Base-by-base conservation (phyloP, 2,113 vertebrate species). In the Chrysochloris asiatica region DNA sequence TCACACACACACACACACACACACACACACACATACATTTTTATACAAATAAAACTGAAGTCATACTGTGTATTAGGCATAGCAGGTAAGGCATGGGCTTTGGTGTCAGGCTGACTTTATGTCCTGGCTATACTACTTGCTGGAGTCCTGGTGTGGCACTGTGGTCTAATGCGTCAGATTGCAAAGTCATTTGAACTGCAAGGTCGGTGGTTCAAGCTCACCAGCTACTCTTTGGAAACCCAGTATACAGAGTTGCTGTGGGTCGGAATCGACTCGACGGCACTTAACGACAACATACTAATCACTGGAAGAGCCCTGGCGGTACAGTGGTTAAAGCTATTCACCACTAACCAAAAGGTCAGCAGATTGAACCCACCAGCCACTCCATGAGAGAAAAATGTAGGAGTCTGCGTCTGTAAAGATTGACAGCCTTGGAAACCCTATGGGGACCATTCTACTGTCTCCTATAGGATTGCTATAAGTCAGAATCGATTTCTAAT, bases 21-120 rank as follows among this genome's bases (percentile, higher is more conserved):
- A 24, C 14, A 30, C 26, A 43, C 21, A 21, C 36, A 24, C 14
- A 30, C 14, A 28, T 21, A 26, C 26, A 69, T 30, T 4, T 41
- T 78, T 65, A 41, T n/a, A 17, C 22, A 54, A 89, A 82, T 11
- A 28, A 56, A 86, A 38, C 45, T 81, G 63, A 82, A 75, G 45
- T 84, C 33, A 8, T 8, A 3, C 50, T 24, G 4, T 38, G 38
- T 24, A 16, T 54, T 6, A 1, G 0, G 1, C 33, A 4, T 36
- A 4, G 11, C 6, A 11, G 47, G 54, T 38, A 73, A 61, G 45
- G 48, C 61, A 5, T 38, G 47, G 26, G 26, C 45, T 83, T 33
- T 8, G 8, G 33, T 77, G 48, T 63, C 59, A 50, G 45, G 6
- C 3, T 61, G 63, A 50, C n/a, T 76, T 82, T 71, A 8, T 17